phyloP scores from a whole-genome alignment of 1,140 invertebrate species.

The Brachionus manjavacas region DNA sequence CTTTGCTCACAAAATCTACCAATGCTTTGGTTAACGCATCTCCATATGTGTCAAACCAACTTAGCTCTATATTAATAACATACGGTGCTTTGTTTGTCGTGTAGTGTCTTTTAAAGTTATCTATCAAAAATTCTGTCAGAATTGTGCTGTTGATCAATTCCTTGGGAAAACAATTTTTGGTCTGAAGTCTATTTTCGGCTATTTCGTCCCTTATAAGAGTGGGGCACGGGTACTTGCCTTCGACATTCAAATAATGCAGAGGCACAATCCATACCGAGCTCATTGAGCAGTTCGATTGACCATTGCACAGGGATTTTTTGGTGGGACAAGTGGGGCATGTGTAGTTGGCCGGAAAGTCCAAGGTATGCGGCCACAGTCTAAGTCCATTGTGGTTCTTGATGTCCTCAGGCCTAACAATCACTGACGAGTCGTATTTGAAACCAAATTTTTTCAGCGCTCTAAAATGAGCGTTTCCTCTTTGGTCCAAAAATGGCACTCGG shows the following conservation, averaged over 20 bases:
- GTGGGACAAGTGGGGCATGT: conserved; percentile 30
- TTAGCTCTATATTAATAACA: conserved; percentile 2
- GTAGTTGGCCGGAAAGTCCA: conserved; percentile 22
- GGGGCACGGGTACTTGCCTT: conserved; percentile 23
- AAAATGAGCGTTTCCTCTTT: conserved; percentile 12
- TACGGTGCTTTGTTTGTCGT: conserved; percentile 31
- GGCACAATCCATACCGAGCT: conserved; percentile 12
- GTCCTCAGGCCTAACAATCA: background rate
- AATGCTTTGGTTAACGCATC: background rate
- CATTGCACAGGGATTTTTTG: background rate
- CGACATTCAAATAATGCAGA: conserved; percentile 24
- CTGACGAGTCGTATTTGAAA: conserved; percentile 35
- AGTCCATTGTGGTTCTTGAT: conserved; percentile 1
- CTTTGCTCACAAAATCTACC: conserved; percentile 4
- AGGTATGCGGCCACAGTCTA: conserved; percentile 30
- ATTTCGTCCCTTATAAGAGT: background rate
- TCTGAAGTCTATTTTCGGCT: background rate
- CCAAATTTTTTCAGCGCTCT: conserved; percentile 14
- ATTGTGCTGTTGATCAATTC: background rate
- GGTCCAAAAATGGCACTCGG: background rate
- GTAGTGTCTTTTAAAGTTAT: conserved; percentile 5
- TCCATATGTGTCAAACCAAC: conserved; percentile 15
- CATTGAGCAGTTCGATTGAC: conserved; percentile 23
- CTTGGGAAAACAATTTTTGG: background rate
- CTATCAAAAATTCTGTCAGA: background rate